Base-by-base conservation (phyloP, 2,888 invertebrate species). In the Lacanobia oleracea region DNA sequence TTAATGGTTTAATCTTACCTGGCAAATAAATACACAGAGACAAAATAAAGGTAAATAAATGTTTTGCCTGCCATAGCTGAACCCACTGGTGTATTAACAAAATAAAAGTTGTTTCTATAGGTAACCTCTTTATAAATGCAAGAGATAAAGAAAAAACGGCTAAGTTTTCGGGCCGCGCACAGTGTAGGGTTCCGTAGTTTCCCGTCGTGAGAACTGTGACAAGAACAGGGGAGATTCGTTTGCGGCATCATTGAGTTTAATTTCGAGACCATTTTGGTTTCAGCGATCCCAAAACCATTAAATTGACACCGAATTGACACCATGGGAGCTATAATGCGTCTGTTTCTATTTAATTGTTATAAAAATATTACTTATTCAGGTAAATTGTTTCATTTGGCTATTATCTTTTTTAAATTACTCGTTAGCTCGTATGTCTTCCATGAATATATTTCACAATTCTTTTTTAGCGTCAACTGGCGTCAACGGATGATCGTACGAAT, bases 1-100 rank as follows among this genome's bases (percentile, higher is more conserved):
- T 33, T 33, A 33, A 33, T 2, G 33, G 6, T 43, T 10, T 23
- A 10, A 18, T 18, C 62, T 75, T 67, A 79, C 79, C 76, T 59
- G 33, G 14, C 57, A 45, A 79, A 71, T 14, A 80, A 21, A 48
- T n/a, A 27, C 21, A 73, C 51, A 1, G 79, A 5, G 33, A 53
- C 10, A 5, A 65, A 23, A 21, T 10, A 18, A 5, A 65, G 21
- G 18, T 10, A 18, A 57, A 48, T 48, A 7, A 50, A 0, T 4
- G 27, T n/a, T 65, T 37, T 57, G 9, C 4, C 5, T 7, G 48
- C 53, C 77, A 77, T 77, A 10, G 1, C 37, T 10, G 8, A 10
- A 18, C 14, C 0, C 18, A 59, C 37, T 59, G 37, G 2, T 21
- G 6, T 18, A 9, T 51, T 40, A n/a, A 40, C 18, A 16, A 23